Evolutionary conservation across 2,797 vertebrate genomes (phyloP).

Genomic region (Sebastiscus albofasciatus): DNA sequence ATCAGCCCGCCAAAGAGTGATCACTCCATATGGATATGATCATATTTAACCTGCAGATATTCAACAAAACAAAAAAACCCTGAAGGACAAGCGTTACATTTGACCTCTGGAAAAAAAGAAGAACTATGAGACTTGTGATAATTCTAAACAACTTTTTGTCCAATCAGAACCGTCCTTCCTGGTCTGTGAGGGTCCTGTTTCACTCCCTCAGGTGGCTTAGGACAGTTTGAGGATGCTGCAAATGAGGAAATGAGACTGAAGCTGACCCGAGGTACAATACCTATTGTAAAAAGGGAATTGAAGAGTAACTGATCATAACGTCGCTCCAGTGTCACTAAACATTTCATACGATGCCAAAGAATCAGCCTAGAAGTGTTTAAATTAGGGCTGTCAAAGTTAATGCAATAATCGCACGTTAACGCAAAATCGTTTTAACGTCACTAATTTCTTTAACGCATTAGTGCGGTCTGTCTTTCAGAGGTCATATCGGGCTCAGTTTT

Average conservation of each 20-base stretch:
- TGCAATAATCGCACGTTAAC: too few species aligned
- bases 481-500: too few species aligned
- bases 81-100: neutral
- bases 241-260: conserved; percentile 58
- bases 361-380: conserved; percentile 16
- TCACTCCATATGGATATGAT: conserved; percentile 21
- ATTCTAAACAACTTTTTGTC: neutral
- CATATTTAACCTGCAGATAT: neutral
- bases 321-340: conserved; percentile 22
- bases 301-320: conserved; percentile 15
- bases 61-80: neutral
- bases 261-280: conserved; percentile 22
- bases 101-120: neutral
- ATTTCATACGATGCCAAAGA: conserved; percentile 52
- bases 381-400: neutral
- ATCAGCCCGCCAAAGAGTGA: conserved; percentile 29
- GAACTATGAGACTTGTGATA: neutral
- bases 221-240: conserved; percentile 38
- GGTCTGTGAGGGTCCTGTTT: neutral
- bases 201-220: neutral
- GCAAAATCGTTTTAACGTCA: too few species aligned
- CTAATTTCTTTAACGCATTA: too few species aligned
- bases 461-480: rapidly evolving
- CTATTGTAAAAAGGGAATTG: conserved; percentile 47
- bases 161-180: neutral